Conservation (phyloP, 53 echinoderm and acorn worm species). For the Crossaster papposus region DNA sequence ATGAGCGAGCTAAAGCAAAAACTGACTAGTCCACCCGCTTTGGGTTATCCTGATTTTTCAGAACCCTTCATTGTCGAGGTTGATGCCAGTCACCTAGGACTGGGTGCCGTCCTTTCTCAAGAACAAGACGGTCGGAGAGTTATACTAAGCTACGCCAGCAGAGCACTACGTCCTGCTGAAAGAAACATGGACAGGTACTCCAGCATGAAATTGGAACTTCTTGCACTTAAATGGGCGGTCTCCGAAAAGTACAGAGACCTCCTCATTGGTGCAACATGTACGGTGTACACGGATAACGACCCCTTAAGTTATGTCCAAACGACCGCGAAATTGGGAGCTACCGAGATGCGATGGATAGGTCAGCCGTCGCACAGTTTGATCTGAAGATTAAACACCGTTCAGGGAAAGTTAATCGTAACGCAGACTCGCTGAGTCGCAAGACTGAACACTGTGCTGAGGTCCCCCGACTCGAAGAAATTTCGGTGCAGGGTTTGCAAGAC, state of each 20-base stretch:
- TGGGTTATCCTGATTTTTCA: constrained; percentile 53
- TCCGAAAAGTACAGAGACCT: constrained; percentile 67
- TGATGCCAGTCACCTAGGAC: constrained; percentile 67
- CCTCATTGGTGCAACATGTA: constrained; percentile 16
- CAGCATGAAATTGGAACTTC: constrained; percentile 69
- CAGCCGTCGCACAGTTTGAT: constrained; percentile 59
- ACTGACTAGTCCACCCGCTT: constrained; percentile 24
- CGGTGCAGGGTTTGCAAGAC: not conserved
- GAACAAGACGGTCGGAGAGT: no score
- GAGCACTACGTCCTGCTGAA: no score
- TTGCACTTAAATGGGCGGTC: constrained; percentile 65
- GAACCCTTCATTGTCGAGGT: constrained; percentile 48
- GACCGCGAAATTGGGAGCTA: constrained; percentile 60
- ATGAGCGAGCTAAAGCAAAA: not conserved
- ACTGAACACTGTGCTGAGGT: not conserved
- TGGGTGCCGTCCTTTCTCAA: no score
- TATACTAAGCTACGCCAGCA: no score
- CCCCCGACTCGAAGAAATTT: not conserved
- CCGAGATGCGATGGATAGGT: constrained; percentile 66
- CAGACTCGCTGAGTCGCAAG: not conserved
- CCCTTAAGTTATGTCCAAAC: constrained; percentile 67
- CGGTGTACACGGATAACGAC: constrained; percentile 66
- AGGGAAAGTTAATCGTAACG: constrained; percentile 10
- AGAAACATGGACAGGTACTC: constrained; percentile 64
- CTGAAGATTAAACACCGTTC: constrained; percentile 61